Evolutionary conservation across 2,113 vertebrate species (phyloP).

Genomic region (Mobula hypostoma): DNA sequence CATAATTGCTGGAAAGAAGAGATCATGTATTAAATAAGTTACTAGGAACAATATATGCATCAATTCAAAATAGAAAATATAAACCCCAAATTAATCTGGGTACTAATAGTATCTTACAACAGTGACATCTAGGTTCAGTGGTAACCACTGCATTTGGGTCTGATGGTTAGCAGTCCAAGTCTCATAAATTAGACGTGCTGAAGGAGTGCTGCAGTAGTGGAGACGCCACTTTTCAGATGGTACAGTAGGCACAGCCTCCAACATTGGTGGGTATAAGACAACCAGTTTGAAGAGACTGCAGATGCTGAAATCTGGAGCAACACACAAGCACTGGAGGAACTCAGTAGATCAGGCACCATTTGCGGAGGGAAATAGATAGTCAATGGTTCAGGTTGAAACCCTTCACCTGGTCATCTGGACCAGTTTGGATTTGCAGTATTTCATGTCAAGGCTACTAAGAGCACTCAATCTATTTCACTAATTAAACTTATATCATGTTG

Average conservation of each 20-base stretch:
- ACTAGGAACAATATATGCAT: background rate
- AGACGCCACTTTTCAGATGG: background rate
- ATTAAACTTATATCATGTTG: background rate
- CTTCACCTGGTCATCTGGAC: no score
- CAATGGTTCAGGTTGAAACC: no score
- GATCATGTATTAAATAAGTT: constrained; percentile 39
- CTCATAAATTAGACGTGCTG: background rate
- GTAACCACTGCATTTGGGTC: background rate
- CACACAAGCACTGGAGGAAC: no score
- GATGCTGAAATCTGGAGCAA: no score
- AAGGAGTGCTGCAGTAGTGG: background rate
- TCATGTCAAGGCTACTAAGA: background rate
- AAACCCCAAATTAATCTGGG: background rate
- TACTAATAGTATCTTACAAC: background rate
- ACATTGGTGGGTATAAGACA: background rate
- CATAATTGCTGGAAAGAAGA: constrained; percentile 80
- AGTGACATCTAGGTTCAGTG: background rate
- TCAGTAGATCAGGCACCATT: no score
- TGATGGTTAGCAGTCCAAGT: background rate
- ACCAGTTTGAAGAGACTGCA: background rate
- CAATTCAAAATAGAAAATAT: background rate
- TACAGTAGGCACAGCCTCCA: background rate
- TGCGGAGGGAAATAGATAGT: no score
- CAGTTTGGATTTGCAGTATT: background rate
- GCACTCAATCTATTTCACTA: background rate